A percentile compares a stretch with the other conserved stretches of the same genome.
Evolutionary conservation across 2,113 vertebrate species (phyloP).

Genomic region (Myiozetetes cayanensis): DNA sequence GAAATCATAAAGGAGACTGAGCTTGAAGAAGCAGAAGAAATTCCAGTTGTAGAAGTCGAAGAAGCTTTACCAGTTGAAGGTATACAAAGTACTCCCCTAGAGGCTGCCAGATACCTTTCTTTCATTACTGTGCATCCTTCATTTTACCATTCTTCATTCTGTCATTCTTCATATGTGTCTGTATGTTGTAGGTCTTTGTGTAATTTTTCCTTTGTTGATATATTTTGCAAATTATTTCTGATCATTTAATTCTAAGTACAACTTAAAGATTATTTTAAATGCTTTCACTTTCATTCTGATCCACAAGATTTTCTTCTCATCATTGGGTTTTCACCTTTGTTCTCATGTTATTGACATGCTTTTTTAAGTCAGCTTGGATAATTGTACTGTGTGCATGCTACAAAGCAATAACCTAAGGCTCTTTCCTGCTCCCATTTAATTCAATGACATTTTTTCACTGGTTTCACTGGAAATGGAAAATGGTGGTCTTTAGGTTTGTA

Average conservation of each 20-base stretch:
- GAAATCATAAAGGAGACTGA: constrained; percentile 66
- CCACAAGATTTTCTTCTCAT: neutral
- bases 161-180: neutral
- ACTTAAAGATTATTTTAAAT: neutral
- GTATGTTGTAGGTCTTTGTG: neutral
- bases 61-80: constrained; percentile 64
- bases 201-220: neutral
- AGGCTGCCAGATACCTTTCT: neutral
- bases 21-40: constrained; percentile 61
- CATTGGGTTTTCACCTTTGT: neutral
- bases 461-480: neutral
- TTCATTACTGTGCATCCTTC: neutral
- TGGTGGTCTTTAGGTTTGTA: neutral
- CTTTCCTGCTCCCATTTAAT: neutral
- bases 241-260: neutral
- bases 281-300: neutral
- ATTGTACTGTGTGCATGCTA: neutral
- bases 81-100: constrained; percentile 39
- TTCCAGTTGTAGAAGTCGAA: constrained; percentile 64
- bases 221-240: neutral
- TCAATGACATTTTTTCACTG: neutral
- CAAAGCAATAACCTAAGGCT: neutral
- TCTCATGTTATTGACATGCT: neutral
- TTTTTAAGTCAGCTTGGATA: neutral
- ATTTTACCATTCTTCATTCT: neutral